Percentiles rank a stretch among this genome's conserved stretches.
Conservation (phyloP, 2,113 vertebrate genomes). For the Poeciliopsis retropinna region DNA sequence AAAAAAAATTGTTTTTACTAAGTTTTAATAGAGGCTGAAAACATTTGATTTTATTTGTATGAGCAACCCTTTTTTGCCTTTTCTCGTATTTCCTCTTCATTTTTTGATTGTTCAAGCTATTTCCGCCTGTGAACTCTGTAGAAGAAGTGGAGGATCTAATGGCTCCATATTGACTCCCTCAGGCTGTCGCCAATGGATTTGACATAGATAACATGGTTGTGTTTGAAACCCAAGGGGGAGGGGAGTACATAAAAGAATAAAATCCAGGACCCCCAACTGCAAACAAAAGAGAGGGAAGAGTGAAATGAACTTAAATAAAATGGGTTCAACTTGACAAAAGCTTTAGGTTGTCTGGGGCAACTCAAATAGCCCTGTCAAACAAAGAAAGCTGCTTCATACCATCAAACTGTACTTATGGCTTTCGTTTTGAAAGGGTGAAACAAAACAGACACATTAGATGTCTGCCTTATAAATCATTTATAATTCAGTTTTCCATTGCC, state of each 20-base stretch:
- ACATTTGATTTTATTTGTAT: background rate
- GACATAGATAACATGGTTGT: slow-evolving; percentile 74
- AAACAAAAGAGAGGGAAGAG: slow-evolving; percentile 43
- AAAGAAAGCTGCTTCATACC: slow-evolving; percentile 23
- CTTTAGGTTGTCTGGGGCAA: slow-evolving; percentile 70
- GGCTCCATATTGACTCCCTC: slow-evolving; percentile 74
- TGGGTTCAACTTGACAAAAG: slow-evolving; percentile 64
- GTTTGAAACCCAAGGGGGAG: slow-evolving; percentile 70
- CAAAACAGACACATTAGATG: slow-evolving; percentile 45
- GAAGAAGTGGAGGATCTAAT: slow-evolving; percentile 60
- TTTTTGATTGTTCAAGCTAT: slow-evolving; percentile 32
- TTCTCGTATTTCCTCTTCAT: background rate
- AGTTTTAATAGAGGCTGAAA: background rate
- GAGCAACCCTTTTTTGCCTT: background rate
- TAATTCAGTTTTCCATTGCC: slow-evolving; percentile 55
- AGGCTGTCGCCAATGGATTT: slow-evolving; percentile 76
- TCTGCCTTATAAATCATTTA: slow-evolving; percentile 58
- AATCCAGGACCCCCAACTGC: slow-evolving; percentile 43
- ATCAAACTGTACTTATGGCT: slow-evolving; percentile 42
- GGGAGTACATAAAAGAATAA: slow-evolving; percentile 42
- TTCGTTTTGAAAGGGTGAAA: slow-evolving; percentile 55
- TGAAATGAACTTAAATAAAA: slow-evolving; percentile 60
- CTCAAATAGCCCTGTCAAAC: slow-evolving; percentile 42
- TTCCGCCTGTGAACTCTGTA: slow-evolving; percentile 37
- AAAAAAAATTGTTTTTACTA: slow-evolving; percentile 25